Base-by-base conservation (phyloP, 1,140 invertebrate species). In the Ladona fulva region DNA sequence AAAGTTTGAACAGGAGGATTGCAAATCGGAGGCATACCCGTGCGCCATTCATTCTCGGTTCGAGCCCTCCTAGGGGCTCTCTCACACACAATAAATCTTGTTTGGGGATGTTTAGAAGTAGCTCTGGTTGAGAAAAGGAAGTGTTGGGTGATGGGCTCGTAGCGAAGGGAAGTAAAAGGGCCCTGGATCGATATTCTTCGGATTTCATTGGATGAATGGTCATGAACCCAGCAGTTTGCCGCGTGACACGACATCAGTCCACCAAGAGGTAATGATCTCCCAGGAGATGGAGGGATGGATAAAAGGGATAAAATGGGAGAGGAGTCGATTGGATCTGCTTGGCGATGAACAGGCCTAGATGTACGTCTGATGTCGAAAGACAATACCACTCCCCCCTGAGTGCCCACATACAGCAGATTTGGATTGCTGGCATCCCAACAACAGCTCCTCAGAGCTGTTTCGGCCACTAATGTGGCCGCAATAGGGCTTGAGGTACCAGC, bases 181-280 rank as follows among this genome's bases (percentile, higher is more conserved):
- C 94, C 94, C 25, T 93, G 91, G 0, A 94, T 80, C 19, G 90
- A 89, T 25, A 95, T 83, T 25, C 82, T 83, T 24, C 82, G 85
- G 16, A 85, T 83, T 83, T 91, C 89, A 66, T 16, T 16, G 3
- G 52, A 19, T 1, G 3, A 6, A 22, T 16, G n/a, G 1, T 66
- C 52, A 86, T 92, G 92, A 66, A 92, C 89, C 82, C 89, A 91
- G 74, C 91, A 87, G 0, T 89, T 89, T 81, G 91, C 92, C 19
- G 96, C 84, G 81, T 93, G 92, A 77, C 93, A 94, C 0, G 92
- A 90, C 1, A 96, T 81, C 29, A 95, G 86, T 0, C 94, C 94
- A 22, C 89, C 90, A 66, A 87, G 84, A 42, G 85, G 84, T 77
- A 87, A 84, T 78, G 82, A 81, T 77, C 79, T 81, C 12, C 81